Percentiles rank a stretch among this genome's conserved stretches.
Evolutionary conservation across 1,140 invertebrate genomes (phyloP).

Genomic region (Subanguina moxae): DNA sequence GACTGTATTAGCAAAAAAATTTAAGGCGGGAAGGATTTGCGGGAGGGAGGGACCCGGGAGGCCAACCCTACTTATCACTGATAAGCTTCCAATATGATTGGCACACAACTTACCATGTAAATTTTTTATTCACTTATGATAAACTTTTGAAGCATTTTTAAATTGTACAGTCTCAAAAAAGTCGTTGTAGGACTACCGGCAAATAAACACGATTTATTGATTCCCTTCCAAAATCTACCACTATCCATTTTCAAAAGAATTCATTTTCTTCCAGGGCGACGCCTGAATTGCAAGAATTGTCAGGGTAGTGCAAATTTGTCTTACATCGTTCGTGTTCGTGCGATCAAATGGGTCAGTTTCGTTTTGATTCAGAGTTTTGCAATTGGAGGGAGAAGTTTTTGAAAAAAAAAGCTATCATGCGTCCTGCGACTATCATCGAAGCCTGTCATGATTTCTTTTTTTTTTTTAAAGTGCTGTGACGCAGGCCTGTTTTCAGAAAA

Average conservation of each 20-base stretch:
- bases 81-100: neutral
- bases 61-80: too few relatives aligned
- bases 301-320: conserved; percentile 6
- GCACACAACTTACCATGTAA: too few relatives aligned
- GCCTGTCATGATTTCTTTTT: too few relatives aligned
- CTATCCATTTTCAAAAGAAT: neutral
- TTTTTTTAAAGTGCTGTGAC: too few relatives aligned
- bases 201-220: neutral
- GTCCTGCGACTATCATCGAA: neutral
- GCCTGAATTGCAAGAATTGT: conserved; percentile 8
- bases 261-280: neutral
- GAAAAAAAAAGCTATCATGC: neutral
- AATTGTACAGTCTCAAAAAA: conserved; percentile 1
- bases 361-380: neutral
- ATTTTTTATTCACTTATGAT: too few relatives aligned
- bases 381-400: neutral
- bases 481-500: too few relatives aligned
- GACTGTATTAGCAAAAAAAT: too few relatives aligned
- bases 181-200: neutral
- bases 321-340: neutral
- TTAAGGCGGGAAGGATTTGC: too few relatives aligned
- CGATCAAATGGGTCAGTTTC: neutral
- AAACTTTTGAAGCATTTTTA: neutral
- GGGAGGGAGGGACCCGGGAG: too few relatives aligned
- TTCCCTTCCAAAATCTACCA: neutral